Base-by-base conservation (phyloP, 2,888 invertebrate species). In the Nesidiocoris tenuis region DNA sequence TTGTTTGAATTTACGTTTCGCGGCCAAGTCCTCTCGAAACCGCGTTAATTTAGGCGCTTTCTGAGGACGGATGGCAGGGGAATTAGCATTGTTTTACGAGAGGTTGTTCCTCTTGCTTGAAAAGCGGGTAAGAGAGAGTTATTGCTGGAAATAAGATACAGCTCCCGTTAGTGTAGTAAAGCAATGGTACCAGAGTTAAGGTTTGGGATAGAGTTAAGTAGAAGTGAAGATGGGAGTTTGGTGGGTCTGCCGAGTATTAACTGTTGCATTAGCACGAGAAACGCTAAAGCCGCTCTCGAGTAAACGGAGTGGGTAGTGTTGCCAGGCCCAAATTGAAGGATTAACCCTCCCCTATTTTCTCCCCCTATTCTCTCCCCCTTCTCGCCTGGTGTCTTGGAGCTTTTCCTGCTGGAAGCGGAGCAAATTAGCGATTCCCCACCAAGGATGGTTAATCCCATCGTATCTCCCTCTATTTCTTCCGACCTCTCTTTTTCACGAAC, bases 251-350 rank as follows among this genome's bases (percentile, higher is more conserved):
- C 39, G 39, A 39, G 39, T 39, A 39, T 39, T 39, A 39, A 39
- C 39, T 39, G 39, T 39, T 39, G 39, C 39, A 39, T 39, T 39
- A 39, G 39, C 39, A 39, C 39, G 39, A 39, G 39, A 39, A 12
- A 39, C 39, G 39, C 5, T 39, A 39, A 39, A 39, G 39, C 39
- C 12, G 39, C 39, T 39, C 39, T 39, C 39, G 39, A 39, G 39
- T 39, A 39, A 39, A 39, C 39, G 39, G 64, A 23, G 24, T 64
- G 64, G 24, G 23, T 18, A n/a, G 56, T 16, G 9, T 54, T 1
- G 55, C 24, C 22, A 54, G 18, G 61, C 61, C 71, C 71, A 61
- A 71, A 71, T 71, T 71, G 71, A 71, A 57, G 71, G 71, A 71
- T 71, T 71, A 71, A 56, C n/a, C 23, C 59, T 9, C n/a, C 59